Base-by-base conservation (phyloP, 2,888 invertebrate genomes). In the Erpobdella octoculata region DNA sequence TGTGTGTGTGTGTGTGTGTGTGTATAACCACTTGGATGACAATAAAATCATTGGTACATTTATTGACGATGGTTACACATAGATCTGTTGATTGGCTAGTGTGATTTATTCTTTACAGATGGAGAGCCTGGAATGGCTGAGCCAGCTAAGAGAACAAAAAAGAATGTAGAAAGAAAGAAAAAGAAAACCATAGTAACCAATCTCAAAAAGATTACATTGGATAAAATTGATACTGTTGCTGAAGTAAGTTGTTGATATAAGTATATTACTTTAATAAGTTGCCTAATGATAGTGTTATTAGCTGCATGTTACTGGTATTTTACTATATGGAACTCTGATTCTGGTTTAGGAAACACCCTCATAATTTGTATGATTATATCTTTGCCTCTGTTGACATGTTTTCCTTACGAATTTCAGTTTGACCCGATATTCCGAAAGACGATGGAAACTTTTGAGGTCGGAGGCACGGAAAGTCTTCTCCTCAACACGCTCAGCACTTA, bases 371-470 rank as follows among this genome's bases (percentile, higher is more conserved):
- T n/a, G n/a, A 48, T 48, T 48, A 48, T 48, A 41, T 41, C 9
- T 12, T 41, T 12, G 9, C 9, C 41, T 12, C 18, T 41, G 18
- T 41, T 41, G 9, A 41, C 9, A 41, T 41, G 5, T 53, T 9
- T 15, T 8, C 53, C 53, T 6, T n/a, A 21, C 18, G 18, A 41
- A 53, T n/a, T n/a, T n/a, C n/a, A 53, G 53, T 25, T 53, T 21
- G 53, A 53, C 21, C 8, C 53, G 5, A 25, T 25, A 21, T 84
- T 85, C 77, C 81, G 83, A 73, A 80, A 83, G 70, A 82, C 80
- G 75, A 80, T 84, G 0, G 79, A 81, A 8, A 79, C 82, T 0
- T 84, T 84, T 79, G 84, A 84, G 76, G 83, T 84, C 71, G 84
- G 83, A 28, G 82, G 82, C 3, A 81, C 81, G 8, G 79, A 80